Conservation (phyloP, 2,797 vertebrate genomes). For the Limosa lapponica region DNA sequence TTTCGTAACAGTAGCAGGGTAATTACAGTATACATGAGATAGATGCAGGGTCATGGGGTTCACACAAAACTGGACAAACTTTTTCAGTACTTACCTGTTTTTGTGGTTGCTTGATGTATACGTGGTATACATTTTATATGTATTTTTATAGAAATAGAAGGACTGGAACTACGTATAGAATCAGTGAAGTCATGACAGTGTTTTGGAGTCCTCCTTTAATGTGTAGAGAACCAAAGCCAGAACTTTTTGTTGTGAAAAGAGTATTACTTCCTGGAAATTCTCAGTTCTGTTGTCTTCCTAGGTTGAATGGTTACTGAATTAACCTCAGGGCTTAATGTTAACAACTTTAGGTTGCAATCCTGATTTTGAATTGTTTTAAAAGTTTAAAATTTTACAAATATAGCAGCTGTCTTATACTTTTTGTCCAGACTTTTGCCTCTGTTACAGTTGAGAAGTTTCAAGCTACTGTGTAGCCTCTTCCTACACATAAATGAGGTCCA, state of each 20-base stretch:
- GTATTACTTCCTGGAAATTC: not conserved
- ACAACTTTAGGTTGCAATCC: not conserved
- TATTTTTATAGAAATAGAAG: not conserved
- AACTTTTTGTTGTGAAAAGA: not conserved
- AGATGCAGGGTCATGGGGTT: not conserved
- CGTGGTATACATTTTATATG: accelerated
- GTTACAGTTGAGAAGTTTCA: not conserved
- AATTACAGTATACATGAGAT: not conserved
- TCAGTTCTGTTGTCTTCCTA: not conserved
- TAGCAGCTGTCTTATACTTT: not conserved
- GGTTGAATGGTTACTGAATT: not conserved
- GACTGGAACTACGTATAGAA: not conserved
- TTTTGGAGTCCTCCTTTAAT: not conserved
- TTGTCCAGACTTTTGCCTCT: not conserved
- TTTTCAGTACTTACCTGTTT: not conserved
- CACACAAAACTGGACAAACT: not conserved
- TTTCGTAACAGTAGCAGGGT: not conserved
- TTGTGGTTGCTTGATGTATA: not conserved
- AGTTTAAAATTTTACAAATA: not conserved
- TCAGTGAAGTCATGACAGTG: not conserved
- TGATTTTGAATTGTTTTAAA: not conserved
- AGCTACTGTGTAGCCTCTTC: not conserved
- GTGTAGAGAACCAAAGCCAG: not conserved
- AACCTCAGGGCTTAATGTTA: not conserved
- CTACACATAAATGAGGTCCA: not conserved